Evolutionary conservation across 2,888 invertebrate genomes (phyloP), one percentile per base, ranked within the genome.

Genomic region (Agrotis clavis): DNA sequence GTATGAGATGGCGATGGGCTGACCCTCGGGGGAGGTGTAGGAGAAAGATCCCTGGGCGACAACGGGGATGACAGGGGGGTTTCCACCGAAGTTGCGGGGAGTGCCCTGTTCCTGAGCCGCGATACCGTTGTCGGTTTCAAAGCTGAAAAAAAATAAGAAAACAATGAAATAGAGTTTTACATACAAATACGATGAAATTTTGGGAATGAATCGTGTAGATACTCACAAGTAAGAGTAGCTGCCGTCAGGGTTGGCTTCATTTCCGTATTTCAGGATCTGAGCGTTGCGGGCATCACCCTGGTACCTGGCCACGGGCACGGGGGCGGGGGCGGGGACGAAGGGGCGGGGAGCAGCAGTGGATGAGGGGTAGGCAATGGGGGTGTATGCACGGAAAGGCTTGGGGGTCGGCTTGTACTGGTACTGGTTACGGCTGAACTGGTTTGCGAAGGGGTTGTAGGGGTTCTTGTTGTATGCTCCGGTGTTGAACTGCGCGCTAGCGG

Each of bases 41-140:
- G 96, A 93, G 94, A 92, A 97, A 4, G 94, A 92, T 35, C 97
- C 97, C 82, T 96, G 94, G n/a, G 94, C 94, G 64, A 96, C 96
- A n/a, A 75, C 88, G 9, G 93, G 89, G 6, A 67, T 63, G 5
- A 89, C 87, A 1, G 93, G 91, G 25, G 94, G 94, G 83, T 92
- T 92, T 19, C 93, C 94, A 18, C 95, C 96, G 57, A 96, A 90
- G 87, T 94, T 93, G 77, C 95, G 96, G 57, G 96, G 96, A 48
- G 89, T 89, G 6, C 97, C 97, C 77, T 96, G 95, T 85, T 96
- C 97, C 75, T 97, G 96, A 25, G 97, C 97, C 0, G 96, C 94
- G 84, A 97, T 97, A 54, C 97, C 97, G 87, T 97, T 97, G 87
- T 96, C 96, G 50, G 97, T 97, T 90, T 97, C 97, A 88, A 94